Percentiles rank a stretch among this genome's conserved stretches.
Conservation (phyloP, 1,140 invertebrate genomes). For the Procambarus virginalis region DNA sequence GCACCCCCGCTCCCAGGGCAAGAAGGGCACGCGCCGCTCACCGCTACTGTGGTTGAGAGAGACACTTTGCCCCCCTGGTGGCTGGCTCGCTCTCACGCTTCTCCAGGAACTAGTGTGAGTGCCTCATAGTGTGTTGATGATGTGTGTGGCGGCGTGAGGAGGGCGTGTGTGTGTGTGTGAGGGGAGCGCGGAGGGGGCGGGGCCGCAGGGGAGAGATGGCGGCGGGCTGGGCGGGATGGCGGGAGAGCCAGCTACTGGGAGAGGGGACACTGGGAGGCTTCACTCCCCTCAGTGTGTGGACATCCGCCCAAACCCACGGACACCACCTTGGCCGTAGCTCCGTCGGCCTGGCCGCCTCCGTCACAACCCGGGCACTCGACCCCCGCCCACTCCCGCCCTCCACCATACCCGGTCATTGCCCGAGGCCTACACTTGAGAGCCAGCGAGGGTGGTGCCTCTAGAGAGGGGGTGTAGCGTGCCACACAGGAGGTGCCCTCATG, state of each 20-base stretch:
- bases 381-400: neutral
- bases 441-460: neutral
- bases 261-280: constrained; percentile 4
- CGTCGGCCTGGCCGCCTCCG: neutral
- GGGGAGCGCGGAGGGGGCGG: constrained; percentile 11
- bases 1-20: neutral
- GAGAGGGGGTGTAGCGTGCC: neutral
- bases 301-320: constrained; percentile 22
- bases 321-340: neutral
- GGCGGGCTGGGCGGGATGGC: constrained; percentile 20
- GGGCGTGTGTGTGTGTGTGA: neutral
- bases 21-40: constrained; percentile 38
- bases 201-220: constrained; percentile 41
- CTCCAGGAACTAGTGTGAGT: neutral
- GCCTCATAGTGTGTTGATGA: neutral
- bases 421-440: too few species aligned
- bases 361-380: neutral
- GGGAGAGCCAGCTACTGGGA: constrained; percentile 21
- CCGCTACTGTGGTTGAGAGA: too few species aligned
- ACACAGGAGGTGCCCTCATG: neutral
- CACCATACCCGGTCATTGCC: neutral
- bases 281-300: constrained; percentile 50
- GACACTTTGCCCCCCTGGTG: neutral
- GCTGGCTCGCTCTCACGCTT: neutral
- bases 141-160: neutral